These are phyloP conservation scores for Margarornis squamiger DNA, from an alignment of 2,797 vertebrate species.

Conservation along the genomic window DNA sequence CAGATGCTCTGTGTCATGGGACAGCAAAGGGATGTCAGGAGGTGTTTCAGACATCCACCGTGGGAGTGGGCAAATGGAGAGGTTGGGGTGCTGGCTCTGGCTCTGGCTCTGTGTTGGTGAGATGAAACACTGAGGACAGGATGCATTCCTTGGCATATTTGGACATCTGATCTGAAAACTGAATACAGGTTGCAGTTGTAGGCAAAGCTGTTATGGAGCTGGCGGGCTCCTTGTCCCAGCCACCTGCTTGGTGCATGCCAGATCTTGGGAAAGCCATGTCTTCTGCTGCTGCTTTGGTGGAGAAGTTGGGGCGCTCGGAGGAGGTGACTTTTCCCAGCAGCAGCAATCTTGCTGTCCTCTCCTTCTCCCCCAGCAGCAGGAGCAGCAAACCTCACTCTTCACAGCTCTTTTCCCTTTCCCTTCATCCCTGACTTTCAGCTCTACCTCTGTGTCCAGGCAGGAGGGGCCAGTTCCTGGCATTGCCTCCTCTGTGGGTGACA, in stretches of 20 bases:
- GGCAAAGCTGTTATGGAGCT: background rate
- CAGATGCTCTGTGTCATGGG: background rate
- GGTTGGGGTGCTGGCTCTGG: background rate
- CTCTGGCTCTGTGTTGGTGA: background rate
- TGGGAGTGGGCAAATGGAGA: background rate
- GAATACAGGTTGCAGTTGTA: background rate
- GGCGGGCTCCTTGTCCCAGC: background rate
- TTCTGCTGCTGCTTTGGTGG: background rate
- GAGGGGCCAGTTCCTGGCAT: background rate
- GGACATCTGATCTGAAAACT: background rate
- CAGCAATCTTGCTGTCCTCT: background rate
- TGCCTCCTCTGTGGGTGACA: background rate
- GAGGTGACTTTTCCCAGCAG: background rate
- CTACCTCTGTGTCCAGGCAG: background rate
- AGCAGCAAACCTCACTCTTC: background rate
- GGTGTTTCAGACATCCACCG: background rate
- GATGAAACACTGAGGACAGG: background rate
- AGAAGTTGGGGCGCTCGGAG: background rate
- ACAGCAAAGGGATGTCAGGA: background rate
- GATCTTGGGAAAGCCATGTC: background rate
- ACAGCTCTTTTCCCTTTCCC: background rate
- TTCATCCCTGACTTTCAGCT: background rate
- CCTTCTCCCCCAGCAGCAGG: background rate
- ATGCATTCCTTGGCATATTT: background rate
- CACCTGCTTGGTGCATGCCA: fast-evolving